Evolutionary conservation across 2,113 vertebrate species (phyloP).

Genomic region (Misgurnus anguillicaudatus): DNA sequence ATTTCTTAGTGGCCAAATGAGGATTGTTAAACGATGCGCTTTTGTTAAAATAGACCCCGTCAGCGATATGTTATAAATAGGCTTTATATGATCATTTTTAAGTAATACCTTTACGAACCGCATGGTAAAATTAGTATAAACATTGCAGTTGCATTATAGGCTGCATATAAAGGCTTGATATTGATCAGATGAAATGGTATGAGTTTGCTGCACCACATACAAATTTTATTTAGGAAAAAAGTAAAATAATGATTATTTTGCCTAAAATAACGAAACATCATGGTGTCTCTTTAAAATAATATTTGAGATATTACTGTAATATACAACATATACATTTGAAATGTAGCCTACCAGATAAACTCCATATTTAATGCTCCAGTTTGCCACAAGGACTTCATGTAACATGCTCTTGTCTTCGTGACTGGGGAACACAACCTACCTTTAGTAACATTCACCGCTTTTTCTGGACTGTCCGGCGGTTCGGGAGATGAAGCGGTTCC

Average conservation of each 20-base stretch:
- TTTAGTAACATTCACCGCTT: conserved; percentile 72
- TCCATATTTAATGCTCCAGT: too few relatives aligned
- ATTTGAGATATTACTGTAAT: background rate
- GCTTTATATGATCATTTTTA: background rate
- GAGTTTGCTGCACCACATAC: conserved; percentile 11
- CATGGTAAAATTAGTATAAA: background rate
- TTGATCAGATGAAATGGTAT: background rate
- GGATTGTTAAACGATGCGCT: background rate
- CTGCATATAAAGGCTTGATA: too few relatives aligned
- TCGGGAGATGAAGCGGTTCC: conserved; percentile 89
- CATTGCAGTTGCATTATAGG: conserved; percentile 1
- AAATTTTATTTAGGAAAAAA: conserved; percentile 37
- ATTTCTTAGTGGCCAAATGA: background rate
- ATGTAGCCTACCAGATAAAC: background rate
- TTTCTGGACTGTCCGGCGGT: conserved; percentile 85
- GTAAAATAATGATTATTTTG: conserved; percentile 9
- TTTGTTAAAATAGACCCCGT: background rate
- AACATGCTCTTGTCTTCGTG: background rate
- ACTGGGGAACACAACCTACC: conserved; percentile 75
- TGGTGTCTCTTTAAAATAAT: background rate
- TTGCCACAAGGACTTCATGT: too few relatives aligned
- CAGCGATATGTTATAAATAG: background rate
- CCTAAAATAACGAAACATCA: conserved; percentile 6
- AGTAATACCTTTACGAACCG: background rate
- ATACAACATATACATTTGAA: background rate